Evolutionary conservation across 2,797 vertebrate species (phyloP), one percentile per base, ranked within the genome.

Genomic region (Sebastes reedi): DNA sequence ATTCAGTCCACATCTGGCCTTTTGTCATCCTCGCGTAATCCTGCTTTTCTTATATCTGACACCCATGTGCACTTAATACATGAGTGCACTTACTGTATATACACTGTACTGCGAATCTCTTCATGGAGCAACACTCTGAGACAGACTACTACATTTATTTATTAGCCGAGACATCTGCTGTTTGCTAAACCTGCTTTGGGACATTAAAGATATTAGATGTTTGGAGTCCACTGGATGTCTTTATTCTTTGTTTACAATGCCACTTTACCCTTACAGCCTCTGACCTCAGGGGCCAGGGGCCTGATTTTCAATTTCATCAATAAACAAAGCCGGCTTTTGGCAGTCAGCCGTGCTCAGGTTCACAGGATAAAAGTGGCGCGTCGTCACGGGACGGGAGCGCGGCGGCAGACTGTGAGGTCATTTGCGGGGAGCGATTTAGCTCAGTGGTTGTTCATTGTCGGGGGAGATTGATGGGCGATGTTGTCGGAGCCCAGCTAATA

Each of bases 401-500:
- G 18, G 72, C 34, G 58, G 77, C 77, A 50, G 82, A 69, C 81
- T 80, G 79, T 27, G 84, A 82, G 86, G 90, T 84, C 74, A 80
- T 88, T 80, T 81, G 83, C 72, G 77, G 62, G 46, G 81, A 89
- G 77, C 55, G 64, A 66, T 92, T 89, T 79, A 75, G 67, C 85
- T 83, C 86, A 80, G 82, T 60, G 77, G 79, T 87, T 73, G 76
- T 85, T 89, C 65, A 64, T 82, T 72, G 86, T 78, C 34, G 2
- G n/a, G 20, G n/a, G 67, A 83, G 84, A 88, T 91, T 95, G 92
- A 95, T 76, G 84, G 87, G 88, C 84, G 82, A 92, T 91, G 91
- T 92, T 87, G 87, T 94, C 39, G 34, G 87, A 94, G 67, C 58
- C 74, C 71, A 46, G 69, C 65, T 77, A 87, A 89, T 81, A 80